These are phyloP conservation scores for Tinea pellionella DNA, from an alignment of 2,888 invertebrate genomes.

Conservation along the genomic window DNA sequence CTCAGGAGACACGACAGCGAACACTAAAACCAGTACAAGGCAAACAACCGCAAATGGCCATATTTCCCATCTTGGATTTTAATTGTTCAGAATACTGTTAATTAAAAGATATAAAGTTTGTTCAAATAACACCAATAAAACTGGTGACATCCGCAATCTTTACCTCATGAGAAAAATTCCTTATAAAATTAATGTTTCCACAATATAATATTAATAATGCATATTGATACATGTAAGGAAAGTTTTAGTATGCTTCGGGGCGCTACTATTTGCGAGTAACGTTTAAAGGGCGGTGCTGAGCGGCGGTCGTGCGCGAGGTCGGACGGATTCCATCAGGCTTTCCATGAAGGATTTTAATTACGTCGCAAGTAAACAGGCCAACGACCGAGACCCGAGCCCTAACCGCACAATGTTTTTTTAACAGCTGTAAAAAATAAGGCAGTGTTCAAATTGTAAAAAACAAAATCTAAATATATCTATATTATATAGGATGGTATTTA, in stretches of 20 bases:
- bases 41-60: conserved; percentile 26
- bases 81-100: not conserved
- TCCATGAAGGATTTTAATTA: conserved; percentile 69
- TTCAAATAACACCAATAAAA: not conserved
- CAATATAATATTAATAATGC: not conserved
- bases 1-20: conserved; percentile 49
- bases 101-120: not conserved
- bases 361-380: conserved; percentile 42
- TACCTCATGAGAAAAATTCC: not conserved
- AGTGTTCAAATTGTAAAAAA: not conserved
- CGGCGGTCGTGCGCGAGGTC: conserved; percentile 51
- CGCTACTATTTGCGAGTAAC: conserved; percentile 12
- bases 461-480: not conserved
- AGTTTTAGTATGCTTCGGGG: conserved; percentile 7
- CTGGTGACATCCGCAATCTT: not conserved
- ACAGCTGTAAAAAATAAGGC: not conserved
- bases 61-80: not conserved
- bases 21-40: conserved; percentile 53
- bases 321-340: conserved; percentile 62
- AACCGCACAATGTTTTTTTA: conserved; percentile 10
- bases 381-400: conserved; percentile 29
- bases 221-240: not conserved
- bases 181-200: not conserved
- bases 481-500: not conserved
- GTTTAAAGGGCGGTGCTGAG: conserved; percentile 39